Percentiles rank a stretch among this genome's conserved stretches.
Conservation (phyloP, 2,113 vertebrate genomes). For the Neogale vison region DNA sequence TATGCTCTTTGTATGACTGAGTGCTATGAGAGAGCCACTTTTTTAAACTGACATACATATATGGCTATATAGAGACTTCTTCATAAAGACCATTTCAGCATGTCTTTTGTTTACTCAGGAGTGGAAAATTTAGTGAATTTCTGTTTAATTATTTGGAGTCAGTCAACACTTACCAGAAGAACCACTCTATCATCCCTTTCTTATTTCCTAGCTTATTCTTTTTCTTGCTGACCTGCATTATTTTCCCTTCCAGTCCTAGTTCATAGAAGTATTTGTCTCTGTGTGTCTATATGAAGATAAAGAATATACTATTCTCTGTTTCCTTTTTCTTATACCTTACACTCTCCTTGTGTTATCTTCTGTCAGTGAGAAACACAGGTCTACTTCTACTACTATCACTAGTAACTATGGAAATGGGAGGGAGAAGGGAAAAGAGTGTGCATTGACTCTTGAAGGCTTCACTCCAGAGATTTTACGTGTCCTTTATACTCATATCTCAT, state of each 20-base stretch:
- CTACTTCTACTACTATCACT: background rate
- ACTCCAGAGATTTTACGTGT: background rate
- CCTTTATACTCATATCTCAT: background rate
- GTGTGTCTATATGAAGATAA: background rate
- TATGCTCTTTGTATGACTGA: background rate
- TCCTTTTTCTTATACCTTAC: background rate
- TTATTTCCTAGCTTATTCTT: background rate
- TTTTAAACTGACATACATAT: background rate
- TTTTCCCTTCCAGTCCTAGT: background rate
- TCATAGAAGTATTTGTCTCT: background rate
- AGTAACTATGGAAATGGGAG: background rate
- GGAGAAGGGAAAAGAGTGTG: background rate
- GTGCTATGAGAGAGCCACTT: background rate
- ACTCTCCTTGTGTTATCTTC: background rate
- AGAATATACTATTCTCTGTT: background rate
- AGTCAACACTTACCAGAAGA: background rate
- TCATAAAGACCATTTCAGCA: background rate
- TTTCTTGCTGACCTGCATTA: background rate
- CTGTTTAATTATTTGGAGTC: background rate
- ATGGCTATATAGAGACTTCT: background rate
- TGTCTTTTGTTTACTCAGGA: background rate
- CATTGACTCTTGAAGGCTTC: background rate
- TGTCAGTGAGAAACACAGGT: background rate
- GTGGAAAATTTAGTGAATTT: background rate
- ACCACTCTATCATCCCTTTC: background rate